Percentiles rank a stretch among this genome's conserved stretches.
These are phyloP conservation scores for Eunapius fragilis DNA, from an alignment of 37 sponge, comb jelly and placozoan genomes.

Conservation along the genomic window DNA sequence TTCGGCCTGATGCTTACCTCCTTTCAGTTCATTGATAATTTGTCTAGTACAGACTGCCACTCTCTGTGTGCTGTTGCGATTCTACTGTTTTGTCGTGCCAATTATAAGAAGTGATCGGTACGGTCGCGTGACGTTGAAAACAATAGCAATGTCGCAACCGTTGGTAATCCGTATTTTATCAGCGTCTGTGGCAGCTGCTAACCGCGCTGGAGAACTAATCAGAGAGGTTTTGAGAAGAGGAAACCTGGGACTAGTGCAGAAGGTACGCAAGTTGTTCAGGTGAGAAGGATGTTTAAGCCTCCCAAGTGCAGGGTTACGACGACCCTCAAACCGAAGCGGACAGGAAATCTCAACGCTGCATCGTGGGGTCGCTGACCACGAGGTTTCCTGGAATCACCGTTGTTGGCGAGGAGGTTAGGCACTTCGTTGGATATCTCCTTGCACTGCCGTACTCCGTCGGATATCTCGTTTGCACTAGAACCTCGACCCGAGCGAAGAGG, in stretches of 20 bases:
- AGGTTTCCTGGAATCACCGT: slow-evolving; percentile 78
- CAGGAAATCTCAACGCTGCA: slow-evolving; percentile 84
- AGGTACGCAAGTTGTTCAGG: slow-evolving; percentile 45
- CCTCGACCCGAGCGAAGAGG: slow-evolving; percentile 42
- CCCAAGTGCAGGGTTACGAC: slow-evolving; percentile 68
- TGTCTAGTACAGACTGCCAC: too few relatives aligned
- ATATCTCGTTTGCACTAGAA: slow-evolving; percentile 1
- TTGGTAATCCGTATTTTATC: slow-evolving; percentile 81
- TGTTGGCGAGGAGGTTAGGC: slow-evolving; percentile 87
- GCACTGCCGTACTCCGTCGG: not conserved
- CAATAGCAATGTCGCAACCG: slow-evolving; percentile 23
- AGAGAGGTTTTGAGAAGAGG: slow-evolving; percentile 80
- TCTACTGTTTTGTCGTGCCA: too few relatives aligned
- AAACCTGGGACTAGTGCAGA: slow-evolving; percentile 74
- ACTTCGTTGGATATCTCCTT: too few relatives aligned
- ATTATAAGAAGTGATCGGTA: too few relatives aligned
- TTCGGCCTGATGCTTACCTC: too few relatives aligned
- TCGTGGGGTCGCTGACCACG: slow-evolving; percentile 61
- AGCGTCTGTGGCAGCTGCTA: slow-evolving; percentile 76
- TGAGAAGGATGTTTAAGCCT: not conserved
- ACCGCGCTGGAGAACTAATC: slow-evolving; percentile 76
- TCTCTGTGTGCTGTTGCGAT: too few relatives aligned
- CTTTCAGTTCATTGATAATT: too few relatives aligned
- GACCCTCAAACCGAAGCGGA: slow-evolving; percentile 98
- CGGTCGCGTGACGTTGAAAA: not conserved